These are phyloP conservation scores for Strigops habroptila DNA, from an alignment of 2,113 vertebrate species.

Conservation along the genomic window DNA sequence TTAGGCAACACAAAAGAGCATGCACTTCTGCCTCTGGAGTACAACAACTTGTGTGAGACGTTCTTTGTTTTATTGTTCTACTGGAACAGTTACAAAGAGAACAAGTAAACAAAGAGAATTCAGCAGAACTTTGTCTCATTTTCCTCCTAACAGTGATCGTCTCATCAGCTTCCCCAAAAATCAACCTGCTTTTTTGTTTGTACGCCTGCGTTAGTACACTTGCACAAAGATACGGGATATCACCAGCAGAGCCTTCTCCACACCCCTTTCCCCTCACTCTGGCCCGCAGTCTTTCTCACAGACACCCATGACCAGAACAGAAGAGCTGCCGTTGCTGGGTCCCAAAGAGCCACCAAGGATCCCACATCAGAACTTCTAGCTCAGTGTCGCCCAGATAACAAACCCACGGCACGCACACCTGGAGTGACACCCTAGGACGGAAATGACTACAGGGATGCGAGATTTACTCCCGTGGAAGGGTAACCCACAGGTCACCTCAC, in stretches of 20 bases:
- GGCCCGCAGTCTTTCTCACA: accelerated
- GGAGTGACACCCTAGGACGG: neutral
- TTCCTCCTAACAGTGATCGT: neutral
- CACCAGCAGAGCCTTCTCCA: neutral
- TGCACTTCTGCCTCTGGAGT: neutral
- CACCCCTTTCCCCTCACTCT: neutral
- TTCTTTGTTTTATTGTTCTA: neutral
- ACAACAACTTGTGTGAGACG: neutral
- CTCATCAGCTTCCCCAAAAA: neutral
- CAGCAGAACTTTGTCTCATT: neutral
- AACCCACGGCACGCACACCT: neutral
- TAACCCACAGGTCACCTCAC: neutral
- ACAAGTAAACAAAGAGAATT: neutral
- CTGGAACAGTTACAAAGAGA: neutral
- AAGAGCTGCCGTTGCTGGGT: no score
- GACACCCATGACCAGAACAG: accelerated
- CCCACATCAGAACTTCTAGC: neutral
- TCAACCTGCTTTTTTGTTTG: accelerated
- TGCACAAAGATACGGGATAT: accelerated
- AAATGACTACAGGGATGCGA: accelerated
- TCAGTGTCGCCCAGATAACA: neutral
- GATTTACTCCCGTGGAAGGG: neutral
- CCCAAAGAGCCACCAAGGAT: neutral
- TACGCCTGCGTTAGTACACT: accelerated
- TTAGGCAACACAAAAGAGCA: neutral